These are phyloP conservation scores for Iselma pallidipennis DNA, from an alignment of 2,888 invertebrate species.

Conservation along the genomic window DNA sequence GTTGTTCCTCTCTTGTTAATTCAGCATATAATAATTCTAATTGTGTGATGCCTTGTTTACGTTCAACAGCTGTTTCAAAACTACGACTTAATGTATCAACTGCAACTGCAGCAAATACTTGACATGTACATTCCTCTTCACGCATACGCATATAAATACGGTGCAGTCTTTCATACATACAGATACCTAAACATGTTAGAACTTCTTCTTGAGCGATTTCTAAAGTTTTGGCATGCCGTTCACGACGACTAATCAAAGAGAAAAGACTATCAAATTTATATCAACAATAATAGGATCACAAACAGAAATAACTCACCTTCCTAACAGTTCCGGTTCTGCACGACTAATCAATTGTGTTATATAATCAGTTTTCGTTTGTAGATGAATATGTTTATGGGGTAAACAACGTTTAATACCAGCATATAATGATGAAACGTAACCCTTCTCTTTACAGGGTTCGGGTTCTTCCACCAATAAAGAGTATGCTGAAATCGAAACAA, in stretches of 20 bases:
- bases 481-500: constrained; percentile 69
- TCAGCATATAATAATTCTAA: constrained; percentile 87
- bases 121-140: constrained; percentile 93
- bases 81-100: constrained; percentile 86
- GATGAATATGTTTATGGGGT: constrained; percentile 84
- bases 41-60: constrained; percentile 80
- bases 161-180: constrained; percentile 88
- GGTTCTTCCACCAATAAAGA: constrained; percentile 83
- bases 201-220: constrained; percentile 98
- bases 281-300: neutral
- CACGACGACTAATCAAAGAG: constrained; percentile 66
- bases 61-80: constrained; percentile 89
- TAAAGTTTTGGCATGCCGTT: constrained; percentile 94
- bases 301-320: constrained; percentile 61
- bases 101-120: constrained; percentile 86
- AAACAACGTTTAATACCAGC: constrained; percentile 85
- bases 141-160: constrained; percentile 83
- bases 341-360: constrained; percentile 85
- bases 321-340: constrained; percentile 90
- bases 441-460: constrained; percentile 84
- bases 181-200: constrained; percentile 90
- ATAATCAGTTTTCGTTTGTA: constrained; percentile 86
- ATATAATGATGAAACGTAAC: constrained; percentile 85
- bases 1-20: constrained; percentile 82
- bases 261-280: neutral